Evolutionary conservation across 2,113 vertebrate genomes (phyloP).

Genomic region (Lasiurus cinereus): DNA sequence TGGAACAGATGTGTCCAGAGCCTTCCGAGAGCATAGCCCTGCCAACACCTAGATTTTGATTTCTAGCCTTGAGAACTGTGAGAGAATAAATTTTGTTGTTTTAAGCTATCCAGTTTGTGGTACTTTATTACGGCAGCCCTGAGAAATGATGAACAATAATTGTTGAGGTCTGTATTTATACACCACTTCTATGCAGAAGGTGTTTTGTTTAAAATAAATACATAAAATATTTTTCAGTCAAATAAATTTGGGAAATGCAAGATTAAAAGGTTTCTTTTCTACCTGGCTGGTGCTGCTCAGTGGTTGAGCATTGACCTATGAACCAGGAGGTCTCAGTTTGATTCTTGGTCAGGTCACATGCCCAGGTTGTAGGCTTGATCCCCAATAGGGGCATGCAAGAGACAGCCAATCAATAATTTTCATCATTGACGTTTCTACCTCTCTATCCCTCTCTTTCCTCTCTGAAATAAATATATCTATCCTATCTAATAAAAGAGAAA

Average conservation of each 20-base stretch:
- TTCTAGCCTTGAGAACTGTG: neutral
- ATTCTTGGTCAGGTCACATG: too few species aligned
- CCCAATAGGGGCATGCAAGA: too few species aligned
- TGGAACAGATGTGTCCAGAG: neutral
- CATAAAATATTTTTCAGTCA: neutral
- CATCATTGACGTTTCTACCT: too few species aligned
- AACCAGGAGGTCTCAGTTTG: too few species aligned
- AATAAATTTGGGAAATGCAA: neutral
- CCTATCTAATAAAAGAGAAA: too few species aligned
- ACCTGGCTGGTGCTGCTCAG: neutral
- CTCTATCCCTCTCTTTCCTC: too few species aligned
- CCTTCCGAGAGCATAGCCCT: neutral
- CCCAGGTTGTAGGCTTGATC: too few species aligned
- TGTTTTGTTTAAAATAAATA: neutral
- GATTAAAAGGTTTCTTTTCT: neutral
- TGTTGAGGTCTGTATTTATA: neutral
- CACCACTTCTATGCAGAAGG: neutral
- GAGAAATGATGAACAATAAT: neutral
- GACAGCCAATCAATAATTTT: too few species aligned
- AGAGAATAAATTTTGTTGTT: neutral
- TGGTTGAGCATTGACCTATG: too few species aligned
- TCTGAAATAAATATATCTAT: too few species aligned
- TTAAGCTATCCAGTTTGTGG: neutral
- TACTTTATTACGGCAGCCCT: neutral
- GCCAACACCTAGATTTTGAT: neutral